phyloP scores from a whole-genome alignment of 1,140 invertebrate species.

The Aphis craccivora region DNA sequence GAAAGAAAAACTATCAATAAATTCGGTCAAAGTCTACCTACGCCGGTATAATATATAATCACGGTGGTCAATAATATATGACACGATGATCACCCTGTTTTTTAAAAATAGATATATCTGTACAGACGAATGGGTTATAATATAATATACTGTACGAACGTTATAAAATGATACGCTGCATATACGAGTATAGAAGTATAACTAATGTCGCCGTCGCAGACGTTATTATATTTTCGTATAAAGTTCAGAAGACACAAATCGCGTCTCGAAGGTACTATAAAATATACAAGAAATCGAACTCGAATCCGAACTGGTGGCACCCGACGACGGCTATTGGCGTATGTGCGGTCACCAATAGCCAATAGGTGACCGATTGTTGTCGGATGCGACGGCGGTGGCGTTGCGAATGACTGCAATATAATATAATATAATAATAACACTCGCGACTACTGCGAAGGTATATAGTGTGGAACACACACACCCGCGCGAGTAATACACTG shows the following conservation, averaged over 20 bases:
- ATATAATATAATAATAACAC: conserved; percentile 22
- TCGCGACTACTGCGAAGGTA: background rate
- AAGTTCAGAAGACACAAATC: background rate
- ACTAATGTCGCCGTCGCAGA: background rate
- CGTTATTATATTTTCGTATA: background rate
- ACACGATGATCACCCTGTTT: background rate
- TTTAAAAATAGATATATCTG: background rate
- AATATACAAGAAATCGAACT: background rate
- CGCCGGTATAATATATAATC: background rate
- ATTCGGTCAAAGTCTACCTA: background rate
- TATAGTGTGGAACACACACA: background rate
- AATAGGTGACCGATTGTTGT: background rate
- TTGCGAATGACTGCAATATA: too few relatives aligned
- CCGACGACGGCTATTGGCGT: background rate
- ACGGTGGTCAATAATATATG: background rate
- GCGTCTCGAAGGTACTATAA: conserved; percentile 27
- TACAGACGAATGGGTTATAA: background rate
- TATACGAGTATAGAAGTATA: background rate
- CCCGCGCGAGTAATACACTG: background rate
- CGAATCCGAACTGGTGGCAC: background rate
- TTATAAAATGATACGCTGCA: background rate
- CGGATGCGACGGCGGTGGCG: background rate
- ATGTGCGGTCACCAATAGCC: background rate
- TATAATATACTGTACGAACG: background rate
- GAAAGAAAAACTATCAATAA: background rate